Evolutionary conservation across 1,140 invertebrate species (phyloP).

Genomic region (Lucilia cuprina): DNA sequence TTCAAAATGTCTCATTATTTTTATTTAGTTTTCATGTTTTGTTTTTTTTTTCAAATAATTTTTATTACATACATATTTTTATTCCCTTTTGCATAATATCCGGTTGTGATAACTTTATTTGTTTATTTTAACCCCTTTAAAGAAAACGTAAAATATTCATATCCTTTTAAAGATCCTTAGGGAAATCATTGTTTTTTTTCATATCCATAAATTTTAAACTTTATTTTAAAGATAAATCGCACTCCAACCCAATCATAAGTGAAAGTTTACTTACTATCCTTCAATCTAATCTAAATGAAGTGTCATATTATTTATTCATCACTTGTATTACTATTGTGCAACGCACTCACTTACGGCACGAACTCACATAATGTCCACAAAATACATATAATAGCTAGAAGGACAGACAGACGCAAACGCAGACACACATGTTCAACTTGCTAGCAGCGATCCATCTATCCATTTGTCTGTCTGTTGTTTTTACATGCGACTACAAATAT

Average conservation of each 20-base stretch:
- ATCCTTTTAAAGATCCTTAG: background rate
- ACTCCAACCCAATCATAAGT: background rate
- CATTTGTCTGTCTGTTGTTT: background rate
- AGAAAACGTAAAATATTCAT: background rate
- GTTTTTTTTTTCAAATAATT: too few relatives aligned
- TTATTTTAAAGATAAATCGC: background rate
- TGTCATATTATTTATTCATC: slow-evolving; percentile 30
- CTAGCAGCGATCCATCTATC: background rate
- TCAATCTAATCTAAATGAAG: slow-evolving; percentile 5
- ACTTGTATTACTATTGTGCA: background rate
- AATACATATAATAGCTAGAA: too few relatives aligned
- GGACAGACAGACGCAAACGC: background rate
- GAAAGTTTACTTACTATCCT: background rate
- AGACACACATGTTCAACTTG: slow-evolving; percentile 2
- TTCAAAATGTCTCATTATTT: too few relatives aligned
- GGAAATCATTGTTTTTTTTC: background rate
- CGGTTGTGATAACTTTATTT: background rate
- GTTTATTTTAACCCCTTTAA: background rate
- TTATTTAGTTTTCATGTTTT: too few relatives aligned
- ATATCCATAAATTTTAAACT: background rate
- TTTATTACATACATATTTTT: too few relatives aligned
- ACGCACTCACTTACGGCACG: slow-evolving; percentile 12
- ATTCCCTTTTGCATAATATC: too few relatives aligned
- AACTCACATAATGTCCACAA: slow-evolving; percentile 13
- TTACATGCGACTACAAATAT: background rate